Conservation (phyloP, 1,140 invertebrate species). For the Trachelipus rathkii region DNA sequence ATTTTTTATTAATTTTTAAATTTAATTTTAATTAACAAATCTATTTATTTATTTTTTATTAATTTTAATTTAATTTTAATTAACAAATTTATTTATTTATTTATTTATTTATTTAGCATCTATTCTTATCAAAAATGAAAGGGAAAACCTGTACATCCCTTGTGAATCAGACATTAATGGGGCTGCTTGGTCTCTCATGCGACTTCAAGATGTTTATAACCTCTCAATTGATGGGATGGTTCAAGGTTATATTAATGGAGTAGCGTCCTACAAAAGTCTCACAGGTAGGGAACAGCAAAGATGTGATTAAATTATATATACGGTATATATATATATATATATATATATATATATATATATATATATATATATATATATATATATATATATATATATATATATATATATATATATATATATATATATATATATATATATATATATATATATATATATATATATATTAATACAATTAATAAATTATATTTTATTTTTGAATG, state of each 20-base stretch:
- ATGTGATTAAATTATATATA: too few relatives aligned
- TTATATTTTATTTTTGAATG: too few relatives aligned
- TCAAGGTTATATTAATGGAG: conserved; percentile 48
- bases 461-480: too few relatives aligned
- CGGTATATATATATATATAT: too few relatives aligned
- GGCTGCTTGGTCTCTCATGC: conserved; percentile 54
- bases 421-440: conserved; percentile 21
- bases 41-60: too few relatives aligned
- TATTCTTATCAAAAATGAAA: conserved; percentile 6
- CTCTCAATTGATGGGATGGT: conserved; percentile 53
- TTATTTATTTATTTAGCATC: not conserved
- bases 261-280: not conserved
- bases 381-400: conserved; percentile 21
- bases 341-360: conserved; percentile 23
- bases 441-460: conserved; percentile 21
- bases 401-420: conserved; percentile 21
- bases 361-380: conserved; percentile 21
- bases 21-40: too few relatives aligned
- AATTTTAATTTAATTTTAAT: too few relatives aligned
- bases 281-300: not conserved
- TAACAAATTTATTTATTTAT: too few relatives aligned
- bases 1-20: too few relatives aligned
- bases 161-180: conserved; percentile 53
- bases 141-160: conserved; percentile 48
- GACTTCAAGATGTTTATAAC: conserved; percentile 57